Conservation (phyloP, 2,888 invertebrate species). For the Helleia helle region DNA sequence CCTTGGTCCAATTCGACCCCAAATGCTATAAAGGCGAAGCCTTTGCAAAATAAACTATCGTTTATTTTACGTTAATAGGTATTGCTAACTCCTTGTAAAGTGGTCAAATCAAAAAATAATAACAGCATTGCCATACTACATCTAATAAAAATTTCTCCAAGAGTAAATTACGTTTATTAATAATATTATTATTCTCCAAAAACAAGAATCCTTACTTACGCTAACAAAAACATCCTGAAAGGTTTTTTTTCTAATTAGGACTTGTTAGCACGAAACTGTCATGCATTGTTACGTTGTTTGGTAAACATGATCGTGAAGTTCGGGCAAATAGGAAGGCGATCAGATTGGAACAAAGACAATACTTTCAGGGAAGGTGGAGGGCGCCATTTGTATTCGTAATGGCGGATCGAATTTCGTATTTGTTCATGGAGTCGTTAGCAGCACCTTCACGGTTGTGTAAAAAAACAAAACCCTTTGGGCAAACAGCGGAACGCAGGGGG, state of each 20-base stretch:
- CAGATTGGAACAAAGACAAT: slow-evolving; percentile 56
- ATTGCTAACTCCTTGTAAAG: no score
- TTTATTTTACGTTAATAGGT: no score
- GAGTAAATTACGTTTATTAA: no score
- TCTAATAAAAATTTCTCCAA: no score
- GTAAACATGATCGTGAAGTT: slow-evolving; percentile 30
- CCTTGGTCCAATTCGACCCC: no score
- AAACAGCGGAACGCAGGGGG: slow-evolving; percentile 26
- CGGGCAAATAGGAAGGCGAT: slow-evolving; percentile 30
- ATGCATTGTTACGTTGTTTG: slow-evolving; percentile 28
- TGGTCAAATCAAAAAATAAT: no score
- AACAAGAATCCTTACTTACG: background rate
- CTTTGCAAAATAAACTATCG: no score
- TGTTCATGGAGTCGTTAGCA: slow-evolving; percentile 70
- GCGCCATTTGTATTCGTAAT: slow-evolving; percentile 70
- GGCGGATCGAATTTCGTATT: slow-evolving; percentile 73
- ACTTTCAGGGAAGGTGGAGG: slow-evolving; percentile 40
- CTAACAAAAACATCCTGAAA: slow-evolving; percentile 8
- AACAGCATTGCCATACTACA: no score
- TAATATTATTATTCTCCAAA: no score
- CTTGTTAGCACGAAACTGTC: slow-evolving; percentile 19
- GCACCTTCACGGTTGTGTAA: slow-evolving; percentile 68
- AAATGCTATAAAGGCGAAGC: no score
- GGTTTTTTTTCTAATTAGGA: slow-evolving; percentile 16
- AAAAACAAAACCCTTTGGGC: slow-evolving; percentile 67